Evolutionary conservation across 2,113 vertebrate species (phyloP), one percentile per base, ranked within the genome.

Genomic region (Strigops habroptila): DNA sequence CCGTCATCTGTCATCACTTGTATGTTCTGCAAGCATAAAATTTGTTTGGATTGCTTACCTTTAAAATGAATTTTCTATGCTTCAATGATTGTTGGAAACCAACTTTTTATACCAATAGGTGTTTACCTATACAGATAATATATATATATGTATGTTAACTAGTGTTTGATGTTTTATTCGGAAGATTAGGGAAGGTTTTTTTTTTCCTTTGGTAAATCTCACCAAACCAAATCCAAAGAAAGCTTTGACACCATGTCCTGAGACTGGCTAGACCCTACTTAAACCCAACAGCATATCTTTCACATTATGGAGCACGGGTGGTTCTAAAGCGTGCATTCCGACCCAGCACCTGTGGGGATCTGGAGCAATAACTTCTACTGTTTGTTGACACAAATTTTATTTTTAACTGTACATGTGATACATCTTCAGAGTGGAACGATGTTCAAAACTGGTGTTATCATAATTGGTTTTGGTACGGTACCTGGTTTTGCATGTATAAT

Each of bases 361-460:
- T 90, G 93, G 95, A 97, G 95, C 95, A 98, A 93, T 95, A 91
- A 88, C 35, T 94, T 92, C 22, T 77, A 0, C 31, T 88, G 77
- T 89, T 53, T 51, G 31, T 95, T 90, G 59, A 76, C 70, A 39
- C 30, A 65, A 18, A 52, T 82, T 84, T 69, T 95, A 57, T 95
- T 83, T 92, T 79, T 91, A 70, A 94, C 33, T 81, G 77, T 95
- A 67, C 19, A 5, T 44, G 88, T 83, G 83, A 24, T 52, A 8
- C 52, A 77, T 95, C 91, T 90, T 94, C 87, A 95, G 91, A 91
- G 49, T 48, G 75, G 78, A 81, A 69, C 64, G 82, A 4, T 31
- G 46, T 90, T 88, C 49, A 74, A 30, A 80, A 70, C 28, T 65
- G 65, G 52, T 4, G 7, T 82, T 69, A 25, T 5, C 28, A 10